Evolutionary conservation across 2,797 vertebrate species (phyloP).

Genomic region (Sebastes miniatus): DNA sequence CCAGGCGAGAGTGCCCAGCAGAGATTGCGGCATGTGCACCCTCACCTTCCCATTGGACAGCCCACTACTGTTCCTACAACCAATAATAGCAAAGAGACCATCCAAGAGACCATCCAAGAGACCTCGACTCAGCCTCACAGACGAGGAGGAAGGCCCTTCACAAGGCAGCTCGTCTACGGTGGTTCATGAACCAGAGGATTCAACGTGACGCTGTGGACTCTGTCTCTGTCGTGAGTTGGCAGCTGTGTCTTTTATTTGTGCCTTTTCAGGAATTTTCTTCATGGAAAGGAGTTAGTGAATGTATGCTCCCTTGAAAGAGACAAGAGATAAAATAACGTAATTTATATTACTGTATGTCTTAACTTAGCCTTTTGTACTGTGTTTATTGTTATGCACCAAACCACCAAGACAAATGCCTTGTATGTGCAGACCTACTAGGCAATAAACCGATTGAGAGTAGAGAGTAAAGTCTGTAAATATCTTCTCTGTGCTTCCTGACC

Average conservation of each 20-base stretch:
- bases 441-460: no score
- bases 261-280: not conserved
- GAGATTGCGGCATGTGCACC: constrained; percentile 23
- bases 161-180: not conserved
- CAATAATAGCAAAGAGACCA: not conserved
- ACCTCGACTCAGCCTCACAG: constrained; percentile 11
- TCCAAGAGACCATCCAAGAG: not conserved
- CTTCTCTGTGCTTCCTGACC: no score
- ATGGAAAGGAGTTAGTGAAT: not conserved
- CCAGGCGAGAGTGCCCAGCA: constrained; percentile 13
- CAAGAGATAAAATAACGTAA: no score
- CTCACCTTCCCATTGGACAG: constrained; percentile 23
- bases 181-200: not conserved
- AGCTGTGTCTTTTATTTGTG: not conserved
- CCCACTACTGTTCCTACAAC: constrained; percentile 24
- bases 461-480: no score
- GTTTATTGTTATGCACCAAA: no score
- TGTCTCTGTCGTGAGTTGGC: not conserved
- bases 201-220: not conserved
- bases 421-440: no score
- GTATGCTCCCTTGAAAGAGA: no score
- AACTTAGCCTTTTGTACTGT: no score
- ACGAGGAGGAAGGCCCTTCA: not conserved
- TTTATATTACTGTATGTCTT: no score
- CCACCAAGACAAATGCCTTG: no score